Evolutionary conservation across 2,888 invertebrate species (phyloP).

Genomic region (Antitype chi): DNA sequence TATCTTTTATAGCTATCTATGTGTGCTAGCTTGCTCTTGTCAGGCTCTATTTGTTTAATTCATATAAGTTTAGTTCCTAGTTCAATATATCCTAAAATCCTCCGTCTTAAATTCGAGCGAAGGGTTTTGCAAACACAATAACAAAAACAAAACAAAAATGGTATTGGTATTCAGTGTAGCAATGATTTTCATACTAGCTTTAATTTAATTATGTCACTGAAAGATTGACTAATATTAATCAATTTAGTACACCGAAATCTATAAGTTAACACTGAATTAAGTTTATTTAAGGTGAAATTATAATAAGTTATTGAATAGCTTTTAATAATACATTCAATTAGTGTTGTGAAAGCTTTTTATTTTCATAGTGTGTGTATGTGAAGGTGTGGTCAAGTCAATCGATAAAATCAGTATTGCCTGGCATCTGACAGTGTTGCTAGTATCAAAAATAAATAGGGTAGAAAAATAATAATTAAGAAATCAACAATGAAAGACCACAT

Average conservation of each 20-base stretch:
- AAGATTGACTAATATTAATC: background rate
- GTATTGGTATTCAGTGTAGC: no score
- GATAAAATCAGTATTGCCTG: conserved; percentile 26
- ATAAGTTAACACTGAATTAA: background rate
- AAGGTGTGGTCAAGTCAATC: conserved; percentile 15
- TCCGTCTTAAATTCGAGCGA: conserved; percentile 34
- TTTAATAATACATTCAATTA: background rate
- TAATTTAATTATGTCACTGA: background rate
- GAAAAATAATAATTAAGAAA: conserved; percentile 54
- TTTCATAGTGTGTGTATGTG: background rate
- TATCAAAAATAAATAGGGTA: conserved; percentile 4
- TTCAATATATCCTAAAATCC: background rate
- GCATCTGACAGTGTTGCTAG: conserved; percentile 4
- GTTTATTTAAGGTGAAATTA: background rate
- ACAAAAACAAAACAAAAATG: background rate
- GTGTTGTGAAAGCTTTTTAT: background rate
- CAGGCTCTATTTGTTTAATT: background rate
- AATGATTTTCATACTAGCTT: background rate
- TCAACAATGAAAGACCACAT: conserved; percentile 79
- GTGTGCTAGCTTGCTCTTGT: background rate
- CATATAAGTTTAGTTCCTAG: background rate
- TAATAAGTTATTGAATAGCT: background rate
- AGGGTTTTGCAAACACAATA: conserved; percentile 6
- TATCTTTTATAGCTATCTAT: background rate
- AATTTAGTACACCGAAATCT: background rate